These are phyloP conservation scores for Sycophila sp. DNA, from an alignment of 1,140 invertebrate genomes.

Conservation along the genomic window DNA sequence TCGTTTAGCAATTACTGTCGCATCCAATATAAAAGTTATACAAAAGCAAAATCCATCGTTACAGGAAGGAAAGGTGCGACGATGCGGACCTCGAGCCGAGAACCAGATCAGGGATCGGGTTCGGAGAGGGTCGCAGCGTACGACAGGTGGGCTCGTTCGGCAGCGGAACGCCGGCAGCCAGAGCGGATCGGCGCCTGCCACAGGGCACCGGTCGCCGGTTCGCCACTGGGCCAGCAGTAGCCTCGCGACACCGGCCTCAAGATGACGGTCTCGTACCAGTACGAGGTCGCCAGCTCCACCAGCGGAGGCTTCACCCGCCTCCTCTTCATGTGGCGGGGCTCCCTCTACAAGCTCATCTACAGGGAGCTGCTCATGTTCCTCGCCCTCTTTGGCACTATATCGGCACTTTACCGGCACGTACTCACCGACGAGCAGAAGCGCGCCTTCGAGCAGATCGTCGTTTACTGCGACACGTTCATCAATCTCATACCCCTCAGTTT, in stretches of 20 bases:
- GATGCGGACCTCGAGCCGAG: constrained; percentile 17
- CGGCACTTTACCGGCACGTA: constrained; percentile 73
- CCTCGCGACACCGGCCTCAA: constrained; percentile 1
- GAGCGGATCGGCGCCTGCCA: neutral
- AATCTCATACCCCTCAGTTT: constrained; percentile 76
- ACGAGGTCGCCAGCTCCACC: constrained; percentile 77
- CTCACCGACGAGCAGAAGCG: constrained; percentile 70
- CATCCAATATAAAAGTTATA: too few species aligned
- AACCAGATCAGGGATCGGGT: neutral
- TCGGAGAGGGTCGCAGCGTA: neutral
- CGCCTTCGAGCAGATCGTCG: constrained; percentile 74
- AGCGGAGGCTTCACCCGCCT: constrained; percentile 77
- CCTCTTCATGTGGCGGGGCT: constrained; percentile 80
- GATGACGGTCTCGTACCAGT: constrained; percentile 83
- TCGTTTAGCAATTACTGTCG: too few species aligned
- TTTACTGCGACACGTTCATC: constrained; percentile 75
- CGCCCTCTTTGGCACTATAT: constrained; percentile 70
- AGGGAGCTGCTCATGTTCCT: constrained; percentile 75
- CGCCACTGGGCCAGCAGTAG: constrained; percentile 16
- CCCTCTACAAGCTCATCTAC: constrained; percentile 81
- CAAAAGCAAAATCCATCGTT: neutral
- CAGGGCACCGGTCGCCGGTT: constrained; percentile 23
- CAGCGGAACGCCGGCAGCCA: neutral
- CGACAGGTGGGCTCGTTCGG: neutral
- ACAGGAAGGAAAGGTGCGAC: constrained; percentile 3